Conservation (phyloP, 2,888 invertebrate genomes). For the Scelioninae gen. 2 region DNA sequence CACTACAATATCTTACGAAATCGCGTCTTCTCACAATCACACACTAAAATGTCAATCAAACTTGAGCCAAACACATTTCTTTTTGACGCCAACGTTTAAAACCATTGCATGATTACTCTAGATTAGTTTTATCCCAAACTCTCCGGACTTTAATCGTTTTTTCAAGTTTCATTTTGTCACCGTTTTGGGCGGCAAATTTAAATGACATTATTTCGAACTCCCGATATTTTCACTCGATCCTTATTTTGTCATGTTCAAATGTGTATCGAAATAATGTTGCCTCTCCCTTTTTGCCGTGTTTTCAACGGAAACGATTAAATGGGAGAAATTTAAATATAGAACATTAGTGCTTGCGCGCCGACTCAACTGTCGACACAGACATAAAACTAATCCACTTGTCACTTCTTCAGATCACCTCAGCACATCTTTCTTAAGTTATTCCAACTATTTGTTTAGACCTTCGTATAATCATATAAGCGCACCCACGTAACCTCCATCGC, state of each 20-base stretch:
- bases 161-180: too few relatives aligned
- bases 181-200: constrained; percentile 1
- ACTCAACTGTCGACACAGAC: constrained; percentile 24
- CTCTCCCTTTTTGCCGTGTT: too few relatives aligned
- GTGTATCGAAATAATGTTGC: too few relatives aligned
- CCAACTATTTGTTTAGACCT: constrained; percentile 31
- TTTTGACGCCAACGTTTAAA: constrained; percentile 6
- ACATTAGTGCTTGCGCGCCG: constrained; percentile 26
- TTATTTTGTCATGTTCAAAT: too few relatives aligned
- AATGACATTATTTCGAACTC: too few relatives aligned
- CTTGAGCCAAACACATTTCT: constrained; percentile 11
- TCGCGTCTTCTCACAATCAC: constrained; percentile 33
- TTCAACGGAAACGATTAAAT: constrained; percentile 26
- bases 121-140: too few relatives aligned
- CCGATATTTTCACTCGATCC: too few relatives aligned
- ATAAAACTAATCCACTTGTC: constrained; percentile 15
- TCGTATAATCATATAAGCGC: constrained; percentile 13
- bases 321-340: constrained; percentile 29
- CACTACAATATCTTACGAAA: constrained; percentile 56
- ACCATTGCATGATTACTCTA: constrained; percentile 36
- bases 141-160: too few relatives aligned
- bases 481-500: not conserved
- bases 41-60: constrained; percentile 17
- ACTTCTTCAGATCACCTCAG: constrained; percentile 49
- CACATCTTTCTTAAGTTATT: constrained; percentile 44